Evolutionary conservation across 2,113 vertebrate genomes (phyloP), one percentile per base, ranked within the genome.

Genomic region (Caloenas nicobarica): DNA sequence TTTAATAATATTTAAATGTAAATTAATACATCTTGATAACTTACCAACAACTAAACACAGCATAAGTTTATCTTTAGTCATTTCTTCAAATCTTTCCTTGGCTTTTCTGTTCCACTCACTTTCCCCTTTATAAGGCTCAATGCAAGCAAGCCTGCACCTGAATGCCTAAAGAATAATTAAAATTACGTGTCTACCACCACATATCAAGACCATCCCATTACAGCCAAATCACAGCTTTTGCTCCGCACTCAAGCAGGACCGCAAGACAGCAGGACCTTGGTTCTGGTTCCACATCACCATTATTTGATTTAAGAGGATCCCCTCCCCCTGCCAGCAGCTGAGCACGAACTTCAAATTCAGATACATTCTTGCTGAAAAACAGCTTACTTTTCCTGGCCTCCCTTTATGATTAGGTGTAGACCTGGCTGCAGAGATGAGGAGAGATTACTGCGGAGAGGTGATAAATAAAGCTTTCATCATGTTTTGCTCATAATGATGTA

Each of bases 111-210:
- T 98, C 99, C 99, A 99, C 7, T 92, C 95, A 19, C 81, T 54
- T 93, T 94, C 95, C 61, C 70, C 96, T 76, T 98, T 89, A 51
- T 78, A 91, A 85, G 99, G 98, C 93, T 97, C 92, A 91, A 99
- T 97, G 72, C 97, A 97, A 56, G 98, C 98, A 96, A 99, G 96
- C 79, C 97, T 98, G 97, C 99, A 99, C 86, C 96, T 97, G 82
- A 99, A 96, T 25, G 99, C 99, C 99, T 99, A 42, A 91, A 81
- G 61, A 85, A 31, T 44, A 94, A 84, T 34, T 54, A 58, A 95
- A 83, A 96, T 82, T 70, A 96, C n/a, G 22, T 77, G 81, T 29
- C 10, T 17, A 88, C 13, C 21, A 91, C 74, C 86, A 68, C 11
- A 22, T 31, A 71, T 5, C 40, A 56, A 61, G 14, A 73, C 8